phyloP scores from a whole-genome alignment of 2,113 vertebrate genomes.

The Leuciscus idus region DNA sequence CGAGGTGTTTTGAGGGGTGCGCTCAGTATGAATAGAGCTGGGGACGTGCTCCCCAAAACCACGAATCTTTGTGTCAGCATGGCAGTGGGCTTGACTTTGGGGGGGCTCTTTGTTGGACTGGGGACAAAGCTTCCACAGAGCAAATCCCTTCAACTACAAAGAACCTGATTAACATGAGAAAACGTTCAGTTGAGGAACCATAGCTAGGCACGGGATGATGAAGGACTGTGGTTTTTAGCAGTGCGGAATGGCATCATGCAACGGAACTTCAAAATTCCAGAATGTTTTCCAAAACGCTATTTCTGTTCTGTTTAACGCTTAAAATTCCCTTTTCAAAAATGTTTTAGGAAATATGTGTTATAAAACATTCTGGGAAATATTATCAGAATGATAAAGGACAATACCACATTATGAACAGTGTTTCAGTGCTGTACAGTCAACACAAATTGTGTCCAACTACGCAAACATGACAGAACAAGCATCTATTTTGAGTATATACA shows the following conservation, averaged over 20 bases:
- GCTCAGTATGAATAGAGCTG: conserved; percentile 26
- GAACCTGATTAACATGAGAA: conserved; percentile 57
- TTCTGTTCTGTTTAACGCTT: neutral
- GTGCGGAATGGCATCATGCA: conserved; percentile 14
- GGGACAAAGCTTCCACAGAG: conserved; percentile 52
- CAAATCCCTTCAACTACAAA: conserved; percentile 42
- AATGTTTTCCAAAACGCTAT: neutral
- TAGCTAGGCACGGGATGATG: conserved; percentile 24
- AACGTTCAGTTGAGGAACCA: conserved; percentile 41
- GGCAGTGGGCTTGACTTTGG: conserved; percentile 53
- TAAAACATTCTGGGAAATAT: neutral
- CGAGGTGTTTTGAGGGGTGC: neutral
- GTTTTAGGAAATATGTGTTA: neutral
- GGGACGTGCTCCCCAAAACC: conserved; percentile 14
- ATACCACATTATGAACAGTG: neutral
- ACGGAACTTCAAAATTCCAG: conserved; percentile 18
- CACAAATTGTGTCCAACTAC: neutral
- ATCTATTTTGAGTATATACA: conserved; percentile 54
- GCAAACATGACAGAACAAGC: conserved; percentile 51
- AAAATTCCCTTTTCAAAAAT: neutral
- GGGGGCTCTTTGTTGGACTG: conserved; percentile 41
- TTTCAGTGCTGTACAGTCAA: neutral
- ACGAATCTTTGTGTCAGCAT: conserved; percentile 34
- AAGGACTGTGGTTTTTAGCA: conserved; percentile 27
- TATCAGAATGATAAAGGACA: neutral